These are phyloP conservation scores for Drosophila flavopinicola DNA, from an alignment of 2,888 invertebrate genomes.

Conservation along the genomic window DNA sequence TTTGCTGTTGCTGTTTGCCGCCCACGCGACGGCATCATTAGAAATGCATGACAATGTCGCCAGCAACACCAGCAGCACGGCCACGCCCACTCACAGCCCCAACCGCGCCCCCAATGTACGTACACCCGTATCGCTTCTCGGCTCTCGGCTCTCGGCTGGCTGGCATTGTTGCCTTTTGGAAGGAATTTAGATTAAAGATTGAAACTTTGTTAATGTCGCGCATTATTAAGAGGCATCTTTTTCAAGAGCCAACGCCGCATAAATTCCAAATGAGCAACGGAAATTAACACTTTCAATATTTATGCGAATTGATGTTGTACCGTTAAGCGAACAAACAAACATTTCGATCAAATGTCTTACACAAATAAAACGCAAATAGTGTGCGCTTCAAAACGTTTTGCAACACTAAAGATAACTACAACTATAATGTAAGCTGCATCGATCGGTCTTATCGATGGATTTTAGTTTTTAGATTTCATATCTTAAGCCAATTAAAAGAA, in stretches of 20 bases:
- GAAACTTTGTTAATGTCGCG: slow-evolving; percentile 80
- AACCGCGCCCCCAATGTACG: slow-evolving; percentile 12
- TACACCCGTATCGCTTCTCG: slow-evolving; percentile 13
- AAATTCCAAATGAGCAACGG: slow-evolving; percentile 62
- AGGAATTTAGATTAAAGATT: slow-evolving; percentile 81
- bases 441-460: too few relatives aligned
- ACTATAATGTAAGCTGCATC: too few relatives aligned
- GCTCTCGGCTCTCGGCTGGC: slow-evolving; percentile 2
- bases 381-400: too few relatives aligned
- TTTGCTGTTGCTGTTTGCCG: slow-evolving; percentile 23
- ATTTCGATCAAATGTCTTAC: too few relatives aligned
- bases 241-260: slow-evolving; percentile 38
- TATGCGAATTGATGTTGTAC: slow-evolving; percentile 31
- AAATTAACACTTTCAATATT: slow-evolving; percentile 69
- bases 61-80: slow-evolving; percentile 30
- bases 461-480: too few relatives aligned
- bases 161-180: slow-evolving; percentile 50
- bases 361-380: too few relatives aligned
- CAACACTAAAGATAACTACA: too few relatives aligned
- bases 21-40: slow-evolving; percentile 73
- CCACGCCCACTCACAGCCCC: slow-evolving; percentile 32
- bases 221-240: slow-evolving; percentile 75
- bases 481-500: too few relatives aligned
- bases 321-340: slow-evolving; percentile 1
- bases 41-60: slow-evolving; percentile 80